Percentiles rank a stretch among this genome's conserved stretches.
Evolutionary conservation across 2,888 invertebrate genomes (phyloP).

Genomic region (Isotomurus palustris): DNA sequence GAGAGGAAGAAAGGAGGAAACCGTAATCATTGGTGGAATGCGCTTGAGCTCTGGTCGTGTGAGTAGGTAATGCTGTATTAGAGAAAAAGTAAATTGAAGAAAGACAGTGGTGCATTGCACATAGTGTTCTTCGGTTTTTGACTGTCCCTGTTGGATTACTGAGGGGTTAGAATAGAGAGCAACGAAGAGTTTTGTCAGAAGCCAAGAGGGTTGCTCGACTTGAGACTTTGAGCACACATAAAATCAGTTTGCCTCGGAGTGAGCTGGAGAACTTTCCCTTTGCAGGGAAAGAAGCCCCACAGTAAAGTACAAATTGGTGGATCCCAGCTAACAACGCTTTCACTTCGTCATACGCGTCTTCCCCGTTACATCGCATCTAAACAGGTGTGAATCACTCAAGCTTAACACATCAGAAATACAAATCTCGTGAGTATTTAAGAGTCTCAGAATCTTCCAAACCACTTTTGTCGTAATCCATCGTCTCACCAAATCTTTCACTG

Average conservation of each 20-base stretch:
- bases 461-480: too few species aligned
- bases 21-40: conserved; percentile 31
- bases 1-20: neutral
- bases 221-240: neutral
- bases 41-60: conserved; percentile 27
- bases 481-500: too few species aligned
- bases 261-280: neutral
- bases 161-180: too few species aligned
- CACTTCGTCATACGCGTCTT: conserved; percentile 37
- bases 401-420: conserved; percentile 28
- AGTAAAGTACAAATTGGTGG: conserved; percentile 31
- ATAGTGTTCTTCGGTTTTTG: neutral
- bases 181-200: too few species aligned
- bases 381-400: conserved; percentile 43
- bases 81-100: conserved; percentile 1
- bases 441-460: too few species aligned
- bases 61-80: neutral
- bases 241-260: conserved; percentile 4
- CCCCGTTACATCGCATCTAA: conserved; percentile 32
- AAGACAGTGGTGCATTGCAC: too few species aligned
- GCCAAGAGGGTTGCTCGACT: conserved; percentile 1
- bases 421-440: too few species aligned
- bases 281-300: neutral
- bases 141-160: too few species aligned
- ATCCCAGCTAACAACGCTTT: conserved; percentile 29